Evolutionary conservation across 2,113 vertebrate genomes (phyloP).

Genomic region (Pandion haliaetus): DNA sequence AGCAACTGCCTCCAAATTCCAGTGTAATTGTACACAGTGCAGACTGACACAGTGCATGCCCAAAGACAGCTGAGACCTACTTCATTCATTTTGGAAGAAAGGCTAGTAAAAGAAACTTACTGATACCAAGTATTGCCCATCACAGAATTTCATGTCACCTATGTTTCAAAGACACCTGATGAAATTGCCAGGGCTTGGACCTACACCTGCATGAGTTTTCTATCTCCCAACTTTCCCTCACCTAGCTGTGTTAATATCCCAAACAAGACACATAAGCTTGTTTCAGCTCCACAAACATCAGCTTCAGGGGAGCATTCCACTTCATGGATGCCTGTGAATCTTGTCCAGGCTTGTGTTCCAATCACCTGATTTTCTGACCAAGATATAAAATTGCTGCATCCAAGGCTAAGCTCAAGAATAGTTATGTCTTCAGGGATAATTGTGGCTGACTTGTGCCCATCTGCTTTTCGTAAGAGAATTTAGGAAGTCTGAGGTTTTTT

Average conservation of each 20-base stretch:
- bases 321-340: not conserved
- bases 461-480: not conserved
- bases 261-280: not conserved
- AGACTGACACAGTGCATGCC: not conserved
- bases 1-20: not conserved
- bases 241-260: not conserved
- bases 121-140: not conserved
- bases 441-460: not conserved
- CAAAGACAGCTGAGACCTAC: not conserved
- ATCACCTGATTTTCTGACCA: not conserved
- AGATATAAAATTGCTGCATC: not conserved
- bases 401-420: not conserved
- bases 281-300: not conserved
- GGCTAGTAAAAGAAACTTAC: not conserved
- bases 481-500: not conserved
- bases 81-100: not conserved
- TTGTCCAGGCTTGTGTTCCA: not conserved
- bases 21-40: fast-evolving
- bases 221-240: not conserved
- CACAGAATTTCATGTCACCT: not conserved
- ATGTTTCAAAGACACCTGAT: not conserved
- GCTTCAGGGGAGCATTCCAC: not conserved
- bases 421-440: not conserved
- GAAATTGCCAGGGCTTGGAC: not conserved
- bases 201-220: not conserved